Evolutionary conservation across 2,113 vertebrate species (phyloP), one percentile per base, ranked within the genome.

Genomic region (Aldabrachelys gigantea): DNA sequence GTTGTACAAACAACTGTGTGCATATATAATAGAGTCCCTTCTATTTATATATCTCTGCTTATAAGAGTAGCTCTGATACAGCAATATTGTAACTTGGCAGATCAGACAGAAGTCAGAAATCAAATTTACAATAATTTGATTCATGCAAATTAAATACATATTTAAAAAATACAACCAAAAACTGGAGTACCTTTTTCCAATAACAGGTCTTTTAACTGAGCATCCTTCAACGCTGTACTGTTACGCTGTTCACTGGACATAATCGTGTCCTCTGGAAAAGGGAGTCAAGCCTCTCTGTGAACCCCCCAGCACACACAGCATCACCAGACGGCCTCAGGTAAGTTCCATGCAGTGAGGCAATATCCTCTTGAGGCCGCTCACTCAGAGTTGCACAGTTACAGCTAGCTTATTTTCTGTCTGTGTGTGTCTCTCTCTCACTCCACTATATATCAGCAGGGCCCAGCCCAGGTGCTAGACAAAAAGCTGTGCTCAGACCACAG

Each of bases 161-260:
- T 24, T 47, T 47, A 2, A 56, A 50, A 52, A 62, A 65, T 9
- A 59, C 8, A 41, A n/a, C 41, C 10, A 8, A 56, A n/a, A 53
- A 27, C 82, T n/a, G 87, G 22, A 84, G 93, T 98, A 98, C 98
- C 98, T 98, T 97, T 97, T 97, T 96, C 97, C 95, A 98, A 97
- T 89, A 98, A 97, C 90, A 98, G 97, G 95, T 98, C 97, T 97
- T 96, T 98, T 90, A 98, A 96, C 93, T 95, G 98, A 95, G 98
- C 97, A 87, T 98, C 98, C 98, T 98, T 98, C 98, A 97, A 96
- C 89, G 98, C 95, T 84, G 97, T 98, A 92, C 91, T 96, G 98
- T 98, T 98, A 56, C 96, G 97, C 92, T 82, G 96, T 93, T 98
- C 98, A 94, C 97, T 96, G 97, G 98, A 97, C 98, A 98, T 98